Evolutionary conservation across 2,113 vertebrate species (phyloP), one percentile per base, ranked within the genome.

Genomic region (Excalfactoria chinensis): DNA sequence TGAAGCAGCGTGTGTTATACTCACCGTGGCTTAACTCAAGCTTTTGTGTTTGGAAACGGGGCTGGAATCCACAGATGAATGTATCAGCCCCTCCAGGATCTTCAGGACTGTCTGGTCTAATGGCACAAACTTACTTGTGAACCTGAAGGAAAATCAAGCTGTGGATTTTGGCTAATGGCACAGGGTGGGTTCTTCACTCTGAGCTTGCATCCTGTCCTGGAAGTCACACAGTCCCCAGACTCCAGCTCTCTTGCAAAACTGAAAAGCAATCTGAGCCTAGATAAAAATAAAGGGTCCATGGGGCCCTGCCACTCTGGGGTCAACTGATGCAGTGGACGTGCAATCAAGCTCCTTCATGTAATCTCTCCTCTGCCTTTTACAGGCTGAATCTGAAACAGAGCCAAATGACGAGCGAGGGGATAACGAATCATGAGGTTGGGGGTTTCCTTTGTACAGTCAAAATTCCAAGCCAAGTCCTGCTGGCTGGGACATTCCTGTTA

Each of bases 271-370:
- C 25, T 46, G 68, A 92, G 43, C 53, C 25, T 56, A 71, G 55
- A 89, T 37, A 90, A 93, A 95, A 56, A 53, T 83, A 78, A 94
- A 77, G 83, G 69, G 59, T 81, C 94, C 93, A 17, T 1, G 2
- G 95, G 95, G 93, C 60, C 87, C 49, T 84, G 23, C 40, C 78
- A 16, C 92, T 76, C 23, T 28, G 55, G 49, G 89, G 93, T 93
- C 96, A 93, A 87, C 75, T 58, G 82, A 78, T 40, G 25, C 7
- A 32, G 91, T 46, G 28, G 48, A 84, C 7, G 3, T 41, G 79
- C 43, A 69, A 26, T 64, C 91, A 26, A 64, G 48, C 6, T 78
- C 35, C 69, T 48, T 48, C 35, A 30, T 44, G 79, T 41, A 49
- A 37, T 71, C 81, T 67, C 84, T 89, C 71, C 87, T n/a, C 62